Evolutionary conservation across 2,888 invertebrate genomes (phyloP).

Genomic region (Trachelus troglodyta): DNA sequence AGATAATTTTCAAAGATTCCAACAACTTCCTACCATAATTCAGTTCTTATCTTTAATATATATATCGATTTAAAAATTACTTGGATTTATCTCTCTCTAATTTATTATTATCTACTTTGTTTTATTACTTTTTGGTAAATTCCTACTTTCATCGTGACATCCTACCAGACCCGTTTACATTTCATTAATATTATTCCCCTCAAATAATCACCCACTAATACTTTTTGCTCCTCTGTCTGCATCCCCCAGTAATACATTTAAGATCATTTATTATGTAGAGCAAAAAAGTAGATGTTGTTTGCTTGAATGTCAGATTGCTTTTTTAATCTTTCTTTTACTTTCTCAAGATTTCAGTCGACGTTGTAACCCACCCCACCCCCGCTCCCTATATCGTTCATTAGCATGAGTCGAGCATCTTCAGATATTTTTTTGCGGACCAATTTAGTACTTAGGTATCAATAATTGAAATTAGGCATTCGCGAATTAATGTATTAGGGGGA

Average conservation of each 20-base stretch:
- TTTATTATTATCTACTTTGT: too few species aligned
- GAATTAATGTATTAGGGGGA: background rate
- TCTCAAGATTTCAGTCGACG: background rate
- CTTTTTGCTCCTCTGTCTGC: background rate
- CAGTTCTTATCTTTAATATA: too few species aligned
- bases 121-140: background rate
- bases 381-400: background rate
- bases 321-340: background rate
- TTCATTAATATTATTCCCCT: background rate
- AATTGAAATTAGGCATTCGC: background rate
- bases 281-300: background rate
- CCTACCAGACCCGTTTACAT: background rate
- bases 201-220: background rate
- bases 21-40: too few species aligned
- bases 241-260: background rate
- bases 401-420: background rate
- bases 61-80: too few species aligned
- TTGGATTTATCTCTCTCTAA: too few species aligned
- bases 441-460: background rate
- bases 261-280: background rate
- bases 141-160: background rate
- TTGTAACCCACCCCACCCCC: background rate
- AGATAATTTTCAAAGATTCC: too few species aligned
- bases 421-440: background rate
- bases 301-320: background rate